Percentiles rank a stretch among this genome's conserved stretches.
These are phyloP conservation scores for Drosophila paranaensis DNA, from an alignment of 2,888 invertebrate genomes.

Conservation along the genomic window DNA sequence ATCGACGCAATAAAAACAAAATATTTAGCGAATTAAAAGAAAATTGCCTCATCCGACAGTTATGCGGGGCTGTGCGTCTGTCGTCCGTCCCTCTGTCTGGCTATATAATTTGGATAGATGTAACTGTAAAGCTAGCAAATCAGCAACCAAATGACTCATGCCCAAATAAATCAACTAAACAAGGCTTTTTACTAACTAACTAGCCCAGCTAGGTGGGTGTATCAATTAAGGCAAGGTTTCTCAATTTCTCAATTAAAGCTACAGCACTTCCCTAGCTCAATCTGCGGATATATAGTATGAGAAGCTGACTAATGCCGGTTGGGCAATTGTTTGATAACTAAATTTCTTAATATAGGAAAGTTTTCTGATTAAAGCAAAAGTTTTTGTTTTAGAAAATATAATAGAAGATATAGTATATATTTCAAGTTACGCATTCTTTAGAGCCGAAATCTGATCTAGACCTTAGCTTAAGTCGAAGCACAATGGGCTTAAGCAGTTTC, in stretches of 20 bases:
- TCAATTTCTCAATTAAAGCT: conserved; percentile 36
- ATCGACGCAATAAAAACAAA: conserved; percentile 60
- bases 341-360: neutral
- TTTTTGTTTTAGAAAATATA: neutral
- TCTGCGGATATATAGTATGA: conserved; percentile 3
- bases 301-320: neutral
- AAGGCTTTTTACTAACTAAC: conserved; percentile 38
- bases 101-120: conserved; percentile 48
- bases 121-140: conserved; percentile 29
- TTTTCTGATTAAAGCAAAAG: too few relatives aligned
- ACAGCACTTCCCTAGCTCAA: conserved; percentile 13
- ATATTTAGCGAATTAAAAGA: conserved; percentile 78
- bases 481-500: neutral
- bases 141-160: conserved; percentile 35
- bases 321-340: neutral
- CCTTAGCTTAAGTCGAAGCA: neutral
- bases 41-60: conserved; percentile 75
- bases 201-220: conserved; percentile 27
- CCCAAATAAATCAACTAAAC: conserved; percentile 36
- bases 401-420: neutral
- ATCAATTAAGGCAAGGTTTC: conserved; percentile 51
- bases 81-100: conserved; percentile 23
- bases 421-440: neutral
- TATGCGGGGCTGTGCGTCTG: conserved; percentile 21
- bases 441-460: neutral